Evolutionary conservation across 2,888 invertebrate species (phyloP).

Genomic region (Sarcophaga carnaria): DNA sequence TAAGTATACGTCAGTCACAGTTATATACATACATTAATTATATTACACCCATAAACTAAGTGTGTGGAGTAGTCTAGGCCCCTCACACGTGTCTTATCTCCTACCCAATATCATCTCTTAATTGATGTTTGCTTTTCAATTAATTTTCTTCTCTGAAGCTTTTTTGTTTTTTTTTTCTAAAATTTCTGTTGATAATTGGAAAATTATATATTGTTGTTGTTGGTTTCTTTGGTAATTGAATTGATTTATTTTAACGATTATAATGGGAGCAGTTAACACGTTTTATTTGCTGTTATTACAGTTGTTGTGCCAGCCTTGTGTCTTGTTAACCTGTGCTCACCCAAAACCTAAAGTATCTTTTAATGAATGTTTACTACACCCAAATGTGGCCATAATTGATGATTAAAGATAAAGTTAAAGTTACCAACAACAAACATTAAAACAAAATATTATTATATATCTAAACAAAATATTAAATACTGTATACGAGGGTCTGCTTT

Average conservation of each 20-base stretch:
- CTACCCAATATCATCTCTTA: background rate
- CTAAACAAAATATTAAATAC: background rate
- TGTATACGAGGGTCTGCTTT: too few species aligned
- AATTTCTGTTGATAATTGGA: constrained; percentile 2
- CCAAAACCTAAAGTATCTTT: background rate
- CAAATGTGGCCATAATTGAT: constrained; percentile 59
- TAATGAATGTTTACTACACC: background rate
- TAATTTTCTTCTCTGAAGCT: background rate
- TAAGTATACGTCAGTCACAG: too few species aligned
- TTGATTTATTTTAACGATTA: constrained; percentile 28
- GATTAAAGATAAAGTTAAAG: background rate
- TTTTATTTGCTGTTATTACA: background rate
- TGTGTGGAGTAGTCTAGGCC: too few species aligned
- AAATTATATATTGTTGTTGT: background rate
- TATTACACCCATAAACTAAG: too few species aligned
- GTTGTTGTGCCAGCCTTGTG: background rate
- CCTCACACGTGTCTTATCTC: background rate
- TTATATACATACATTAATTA: too few species aligned
- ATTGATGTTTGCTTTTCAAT: background rate
- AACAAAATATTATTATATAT: background rate
- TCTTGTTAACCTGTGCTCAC: background rate
- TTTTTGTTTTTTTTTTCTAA: background rate
- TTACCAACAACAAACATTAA: background rate
- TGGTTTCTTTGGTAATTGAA: constrained; percentile 20
- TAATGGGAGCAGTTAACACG: constrained; percentile 40